Conservation (phyloP, 37 sponge, comb jelly and placozoan genomes). For the Tethya wilhelma region DNA sequence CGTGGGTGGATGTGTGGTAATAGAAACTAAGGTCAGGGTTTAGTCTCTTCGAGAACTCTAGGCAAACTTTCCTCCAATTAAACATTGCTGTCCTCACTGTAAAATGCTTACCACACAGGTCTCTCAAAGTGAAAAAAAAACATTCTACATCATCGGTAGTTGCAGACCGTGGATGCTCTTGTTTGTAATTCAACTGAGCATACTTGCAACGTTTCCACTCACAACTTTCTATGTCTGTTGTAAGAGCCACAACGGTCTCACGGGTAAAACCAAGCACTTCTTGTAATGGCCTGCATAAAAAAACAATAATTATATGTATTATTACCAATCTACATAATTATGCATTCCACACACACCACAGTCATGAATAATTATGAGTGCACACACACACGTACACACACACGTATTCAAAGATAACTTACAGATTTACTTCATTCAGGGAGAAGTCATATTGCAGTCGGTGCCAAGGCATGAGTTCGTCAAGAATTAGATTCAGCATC, state of each 20-base stretch:
- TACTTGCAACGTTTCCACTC: conserved; percentile 15
- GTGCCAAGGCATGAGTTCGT: conserved; percentile 53
- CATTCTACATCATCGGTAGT: conserved; percentile 54
- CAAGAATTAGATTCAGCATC: conserved; percentile 29
- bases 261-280: conserved; percentile 25
- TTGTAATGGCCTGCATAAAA: background rate
- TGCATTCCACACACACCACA: no score
- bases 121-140: conserved; percentile 20
- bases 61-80: conserved; percentile 13
- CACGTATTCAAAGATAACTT: no score
- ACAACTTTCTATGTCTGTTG: conserved; percentile 26
- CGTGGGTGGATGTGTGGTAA: conserved; percentile 32
- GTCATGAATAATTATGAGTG: no score
- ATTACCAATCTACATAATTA: no score
- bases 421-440: no score
- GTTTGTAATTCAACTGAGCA: background rate
- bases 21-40: conserved; percentile 21
- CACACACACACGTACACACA: no score
- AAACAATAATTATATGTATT: no score
- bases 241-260: conserved; percentile 29
- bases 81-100: background rate
- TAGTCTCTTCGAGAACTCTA: conserved; percentile 18
- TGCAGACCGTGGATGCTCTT: conserved; percentile 37
- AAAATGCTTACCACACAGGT: conserved; percentile 17
- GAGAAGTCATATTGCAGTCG: no score